Evolutionary conservation across 2,888 invertebrate genomes (phyloP).

Genomic region (Arge pagana): DNA sequence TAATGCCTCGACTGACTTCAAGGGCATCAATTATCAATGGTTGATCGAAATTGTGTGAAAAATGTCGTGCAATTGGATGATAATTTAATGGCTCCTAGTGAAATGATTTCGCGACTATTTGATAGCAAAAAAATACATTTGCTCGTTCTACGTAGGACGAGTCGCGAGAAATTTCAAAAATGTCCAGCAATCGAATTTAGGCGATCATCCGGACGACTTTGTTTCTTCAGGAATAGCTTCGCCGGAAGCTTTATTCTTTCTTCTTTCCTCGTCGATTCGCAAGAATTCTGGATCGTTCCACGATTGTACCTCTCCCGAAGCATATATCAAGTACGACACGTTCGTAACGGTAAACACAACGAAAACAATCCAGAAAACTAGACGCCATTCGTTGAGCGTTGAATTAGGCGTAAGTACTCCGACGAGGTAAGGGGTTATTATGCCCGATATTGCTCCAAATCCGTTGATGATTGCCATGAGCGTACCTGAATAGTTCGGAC

Average conservation of each 20-base stretch:
- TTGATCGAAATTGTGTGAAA: too few species aligned
- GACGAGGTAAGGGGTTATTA: constrained; percentile 67
- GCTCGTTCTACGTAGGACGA: too few species aligned
- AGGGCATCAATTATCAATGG: too few species aligned
- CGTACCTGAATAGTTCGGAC: constrained; percentile 60
- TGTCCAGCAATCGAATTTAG: too few species aligned
- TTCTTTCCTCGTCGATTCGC: not conserved
- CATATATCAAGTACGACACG: constrained; percentile 70
- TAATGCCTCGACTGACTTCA: too few species aligned
- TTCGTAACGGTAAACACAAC: constrained; percentile 71
- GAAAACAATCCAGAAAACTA: constrained; percentile 81
- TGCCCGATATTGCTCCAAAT: constrained; percentile 73
- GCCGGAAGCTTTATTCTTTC: constrained; percentile 1
- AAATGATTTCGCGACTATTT: too few species aligned
- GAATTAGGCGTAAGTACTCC: constrained; percentile 68
- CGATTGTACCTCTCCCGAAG: constrained; percentile 74
- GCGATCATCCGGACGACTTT: too few species aligned
- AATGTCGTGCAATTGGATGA: too few species aligned
- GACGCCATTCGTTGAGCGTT: constrained; percentile 71
- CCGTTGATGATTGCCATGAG: constrained; percentile 63
- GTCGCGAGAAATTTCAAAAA: too few species aligned
- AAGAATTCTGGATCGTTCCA: constrained; percentile 70
- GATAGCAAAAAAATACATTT: too few species aligned
- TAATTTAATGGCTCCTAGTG: too few species aligned
- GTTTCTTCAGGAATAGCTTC: too few species aligned